phyloP scores from a whole-genome alignment of 2,888 invertebrate species.

The Morpho achilles region DNA sequence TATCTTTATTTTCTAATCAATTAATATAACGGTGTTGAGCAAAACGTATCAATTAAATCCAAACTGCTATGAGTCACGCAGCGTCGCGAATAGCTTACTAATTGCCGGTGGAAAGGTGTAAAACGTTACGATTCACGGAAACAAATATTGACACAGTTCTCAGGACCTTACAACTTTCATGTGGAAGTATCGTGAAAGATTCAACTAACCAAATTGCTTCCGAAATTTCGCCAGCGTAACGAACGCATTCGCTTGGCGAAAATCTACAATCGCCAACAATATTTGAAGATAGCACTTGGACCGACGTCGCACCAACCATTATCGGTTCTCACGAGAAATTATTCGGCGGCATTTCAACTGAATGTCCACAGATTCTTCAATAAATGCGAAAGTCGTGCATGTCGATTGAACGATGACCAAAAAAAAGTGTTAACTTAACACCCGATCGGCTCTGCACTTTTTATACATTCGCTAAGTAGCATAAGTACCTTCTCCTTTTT shows the following conservation, averaged over 20 bases:
- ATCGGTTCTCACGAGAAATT: conserved; percentile 75
- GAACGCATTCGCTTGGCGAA: conserved; percentile 72
- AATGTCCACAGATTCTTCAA: conserved; percentile 62
- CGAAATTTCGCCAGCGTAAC: conserved; percentile 65
- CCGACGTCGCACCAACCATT: conserved; percentile 36
- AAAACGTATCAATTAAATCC: conserved; percentile 23
- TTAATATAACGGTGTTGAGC: conserved; percentile 13
- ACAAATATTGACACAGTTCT: conserved; percentile 58
- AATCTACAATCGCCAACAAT: conserved; percentile 65
- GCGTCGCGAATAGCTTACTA: conserved; percentile 19
- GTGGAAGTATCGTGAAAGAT: conserved; percentile 35
- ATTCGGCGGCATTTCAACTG: conserved; percentile 58
- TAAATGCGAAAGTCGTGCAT: conserved; percentile 76
- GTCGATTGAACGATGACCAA: conserved; percentile 59
- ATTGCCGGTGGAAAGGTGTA: conserved; percentile 27
- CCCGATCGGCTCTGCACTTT: conserved; percentile 47
- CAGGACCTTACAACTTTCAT: conserved; percentile 51
- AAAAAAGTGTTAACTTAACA: conserved; percentile 60
- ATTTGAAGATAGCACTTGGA: conserved; percentile 61
- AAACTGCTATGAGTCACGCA: conserved; percentile 20
- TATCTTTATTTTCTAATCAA: conserved; percentile 5
- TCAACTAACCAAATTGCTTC: conserved; percentile 52
- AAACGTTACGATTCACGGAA: conserved; percentile 36
- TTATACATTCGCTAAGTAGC: conserved; percentile 46
- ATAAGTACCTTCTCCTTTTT: neutral